Base-by-base conservation (phyloP, 2,113 vertebrate species). In the Dasyprocta punctata region DNA sequence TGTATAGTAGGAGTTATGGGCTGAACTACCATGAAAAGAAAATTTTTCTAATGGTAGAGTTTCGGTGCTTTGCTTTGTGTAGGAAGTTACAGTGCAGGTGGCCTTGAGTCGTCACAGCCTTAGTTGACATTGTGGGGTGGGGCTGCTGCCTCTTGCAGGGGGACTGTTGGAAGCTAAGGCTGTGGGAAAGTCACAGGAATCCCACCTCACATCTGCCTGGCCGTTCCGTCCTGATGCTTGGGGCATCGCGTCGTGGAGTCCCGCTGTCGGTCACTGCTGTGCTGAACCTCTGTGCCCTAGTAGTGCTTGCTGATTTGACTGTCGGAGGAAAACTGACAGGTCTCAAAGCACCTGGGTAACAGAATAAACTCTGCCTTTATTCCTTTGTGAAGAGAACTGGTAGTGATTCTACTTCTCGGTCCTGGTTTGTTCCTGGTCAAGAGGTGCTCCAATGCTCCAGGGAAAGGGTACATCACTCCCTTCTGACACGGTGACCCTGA, bases 341-440 rank as follows among this genome's bases (percentile, higher is more conserved):
- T 19, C 54, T 61, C 36, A 75, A 52, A 92, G 28, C 24, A 8
- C 16, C 3, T 81, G 24, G 26, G 36, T 54, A 54, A 22, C 2
- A 60, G 61, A 82, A 86, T 47, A 75, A 82, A 86, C 19, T 30
- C 75, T 56, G 83, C 38, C 82, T 92, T 61, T 81, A 71, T 87
- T 73, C 44, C 52, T 87, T 71, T 87, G 61, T 16, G 38, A 77
- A 14, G 13, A 95, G 28, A 87, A 67, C 33, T 41, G 58, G 30
- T 77, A 47, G 20, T 63, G 44, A 38, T 38, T 77, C 33, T n/a
- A 36, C 20, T 58, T 47, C 65, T n/a, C 49, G 36, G 5, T n/a
- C 41, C 54, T 90, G 3, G 14, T 71, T 91, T 91, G 4, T 17
- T 78, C 36, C 16, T 65, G 44, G 36, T 8, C 67, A 77, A 95